Base-by-base conservation (phyloP, 2,888 invertebrate genomes). In the Biston stratarius region DNA sequence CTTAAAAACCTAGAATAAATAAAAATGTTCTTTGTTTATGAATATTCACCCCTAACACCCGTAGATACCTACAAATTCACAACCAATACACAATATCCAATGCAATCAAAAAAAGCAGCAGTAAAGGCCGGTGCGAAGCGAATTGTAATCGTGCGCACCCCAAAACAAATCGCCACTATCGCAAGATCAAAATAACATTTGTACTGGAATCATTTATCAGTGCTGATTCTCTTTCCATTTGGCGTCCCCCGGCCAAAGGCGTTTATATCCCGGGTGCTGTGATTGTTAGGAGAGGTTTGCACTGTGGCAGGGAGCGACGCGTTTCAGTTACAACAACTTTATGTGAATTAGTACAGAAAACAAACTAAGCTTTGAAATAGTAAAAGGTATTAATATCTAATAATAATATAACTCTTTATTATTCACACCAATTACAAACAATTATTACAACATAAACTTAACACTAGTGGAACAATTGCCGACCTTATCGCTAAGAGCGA, bases 181-280 rank as follows among this genome's bases (percentile, higher is more conserved):
- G 89, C 83, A 86, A 89, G 90, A 91, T 92, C 91, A 90, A 89
- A 91, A 90, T 89, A 90, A 90, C 92, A 91, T 92, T 91, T 91
- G 90, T 91, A 87, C 86, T 84, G 82, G 87, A 91, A 90, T 91
- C 92, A 92, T 92, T 92, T 91, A 91, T 91, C 92, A 92, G 88
- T 80, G 80, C 81, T 87, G 89, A 90, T 89, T 89, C 90, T 86
- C 84, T 91, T 92, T 89, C 90, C 90, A 90, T 90, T 91, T 87
- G 87, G 82, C 83, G 78, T 80, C 86, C 87, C 85, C 79, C 76
- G 79, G 74, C 81, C 72, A 75, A 77, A 78, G 76, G 81, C 80
- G 77, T 77, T 77, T 78, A 72, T 77, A 74, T 73, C 78, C 58
- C 67, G 53, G 44, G 81, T 79, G 72, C 72, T 74, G 70, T 75